Evolutionary conservation across 1,140 invertebrate species (phyloP).

Genomic region (Rhynchophorus ferrugineus): DNA sequence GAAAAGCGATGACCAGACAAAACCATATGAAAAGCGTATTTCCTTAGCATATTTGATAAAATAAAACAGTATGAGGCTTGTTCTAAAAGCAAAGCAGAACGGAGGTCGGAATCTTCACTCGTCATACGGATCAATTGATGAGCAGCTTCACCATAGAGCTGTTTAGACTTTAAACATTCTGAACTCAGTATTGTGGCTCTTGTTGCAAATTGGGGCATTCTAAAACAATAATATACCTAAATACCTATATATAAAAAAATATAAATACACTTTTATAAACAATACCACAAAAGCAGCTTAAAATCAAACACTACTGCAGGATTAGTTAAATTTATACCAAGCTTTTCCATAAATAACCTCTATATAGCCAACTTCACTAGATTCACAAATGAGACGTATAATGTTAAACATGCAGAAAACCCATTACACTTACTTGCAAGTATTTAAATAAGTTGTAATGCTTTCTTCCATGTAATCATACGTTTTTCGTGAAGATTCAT

Average conservation of each 20-base stretch:
- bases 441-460: constrained; percentile 81
- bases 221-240: constrained; percentile 37
- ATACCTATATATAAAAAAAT: background rate
- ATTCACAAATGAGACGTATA: too few species aligned
- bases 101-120: constrained; percentile 85
- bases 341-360: too few species aligned
- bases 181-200: constrained; percentile 81
- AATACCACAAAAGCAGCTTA: too few species aligned
- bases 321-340: too few species aligned
- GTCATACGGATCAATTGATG: constrained; percentile 91
- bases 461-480: constrained; percentile 91
- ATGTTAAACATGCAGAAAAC: too few species aligned
- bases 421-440: constrained; percentile 79
- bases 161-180: constrained; percentile 72
- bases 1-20: constrained; percentile 88
- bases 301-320: too few species aligned
- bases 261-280: background rate
- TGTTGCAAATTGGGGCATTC: constrained; percentile 83
- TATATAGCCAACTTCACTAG: too few species aligned
- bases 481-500: constrained; percentile 65
- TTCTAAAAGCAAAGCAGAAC: constrained; percentile 86
- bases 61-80: constrained; percentile 93
- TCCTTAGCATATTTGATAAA: constrained; percentile 70
- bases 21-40: constrained; percentile 96
- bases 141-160: constrained; percentile 79